Conservation (phyloP, 2,888 invertebrate genomes). For the Frankliniella intonsa region DNA sequence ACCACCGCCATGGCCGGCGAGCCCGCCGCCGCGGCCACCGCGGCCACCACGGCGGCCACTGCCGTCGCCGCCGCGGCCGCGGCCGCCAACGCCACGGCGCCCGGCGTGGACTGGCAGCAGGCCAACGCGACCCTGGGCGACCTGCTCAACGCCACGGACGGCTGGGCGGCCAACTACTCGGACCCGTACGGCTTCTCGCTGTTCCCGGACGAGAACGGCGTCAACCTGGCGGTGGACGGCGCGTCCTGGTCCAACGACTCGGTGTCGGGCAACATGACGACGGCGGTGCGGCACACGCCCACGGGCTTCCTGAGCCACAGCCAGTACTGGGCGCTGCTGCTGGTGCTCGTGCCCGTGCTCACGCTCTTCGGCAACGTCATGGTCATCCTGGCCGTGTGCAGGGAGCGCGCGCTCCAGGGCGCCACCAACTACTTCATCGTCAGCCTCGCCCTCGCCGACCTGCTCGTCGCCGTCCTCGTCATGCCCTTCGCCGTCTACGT, state of each 20-base stretch:
- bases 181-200: conserved; percentile 18
- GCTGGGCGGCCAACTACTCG: conserved; percentile 6
- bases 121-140: neutral
- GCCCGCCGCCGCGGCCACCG: neutral
- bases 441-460: conserved; percentile 91
- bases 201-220: conserved; percentile 4
- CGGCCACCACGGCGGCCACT: neutral
- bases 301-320: conserved; percentile 14
- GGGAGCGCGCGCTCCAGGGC: conserved; percentile 87
- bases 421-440: conserved; percentile 99
- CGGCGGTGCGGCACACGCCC: neutral
- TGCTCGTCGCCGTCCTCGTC: conserved; percentile 93
- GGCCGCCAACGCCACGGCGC: neutral
- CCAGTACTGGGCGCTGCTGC: conserved; percentile 18
- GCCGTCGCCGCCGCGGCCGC: neutral
- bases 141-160: conserved; percentile 10
- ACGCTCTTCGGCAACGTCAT: conserved; percentile 84
- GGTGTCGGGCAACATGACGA: neutral
- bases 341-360: conserved; percentile 9
- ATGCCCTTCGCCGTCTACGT: conserved; percentile 99
- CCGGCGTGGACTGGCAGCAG: neutral
- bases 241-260: neutral
- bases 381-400: conserved; percentile 90
- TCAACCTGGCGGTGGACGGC: conserved; percentile 17
- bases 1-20: neutral